Evolutionary conservation across 1,140 invertebrate genomes (phyloP).

Genomic region (Lamellibrachia luymesi): DNA sequence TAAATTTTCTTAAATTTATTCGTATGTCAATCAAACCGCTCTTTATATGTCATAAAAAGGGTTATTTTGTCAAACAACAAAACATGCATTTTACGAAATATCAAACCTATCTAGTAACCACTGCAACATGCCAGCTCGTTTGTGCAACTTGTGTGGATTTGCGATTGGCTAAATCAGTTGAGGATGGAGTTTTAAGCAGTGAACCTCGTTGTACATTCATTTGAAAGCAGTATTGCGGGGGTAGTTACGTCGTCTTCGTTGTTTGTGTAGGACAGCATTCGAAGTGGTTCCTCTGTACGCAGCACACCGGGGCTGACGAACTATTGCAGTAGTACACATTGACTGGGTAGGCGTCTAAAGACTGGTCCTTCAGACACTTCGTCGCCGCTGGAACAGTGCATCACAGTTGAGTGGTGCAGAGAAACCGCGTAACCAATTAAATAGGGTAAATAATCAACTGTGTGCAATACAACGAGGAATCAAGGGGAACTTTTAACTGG

Average conservation of each 20-base stretch:
- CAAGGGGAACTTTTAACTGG: too few species aligned
- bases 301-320: not conserved
- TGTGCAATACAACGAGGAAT: not conserved
- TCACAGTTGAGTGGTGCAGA: not conserved
- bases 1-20: too few species aligned
- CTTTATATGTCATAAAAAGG: too few species aligned
- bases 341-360: not conserved
- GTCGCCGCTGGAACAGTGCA: constrained; percentile 11
- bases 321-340: constrained; percentile 21
- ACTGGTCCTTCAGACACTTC: constrained; percentile 15
- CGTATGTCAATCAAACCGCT: too few species aligned
- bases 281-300: constrained; percentile 8
- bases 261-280: constrained; percentile 2
- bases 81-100: too few species aligned
- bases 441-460: not conserved
- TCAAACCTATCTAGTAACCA: too few species aligned
- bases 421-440: not conserved
- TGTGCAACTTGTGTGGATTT: too few species aligned
- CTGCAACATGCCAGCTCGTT: too few species aligned
- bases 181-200: too few species aligned
- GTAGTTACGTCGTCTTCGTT: constrained; percentile 6
- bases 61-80: too few species aligned
- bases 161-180: too few species aligned
- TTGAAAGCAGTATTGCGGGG: not conserved
- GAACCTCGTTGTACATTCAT: too few species aligned